These are phyloP conservation scores for Nephrotoma guestfalica DNA, from an alignment of 2,888 invertebrate genomes.

Conservation along the genomic window DNA sequence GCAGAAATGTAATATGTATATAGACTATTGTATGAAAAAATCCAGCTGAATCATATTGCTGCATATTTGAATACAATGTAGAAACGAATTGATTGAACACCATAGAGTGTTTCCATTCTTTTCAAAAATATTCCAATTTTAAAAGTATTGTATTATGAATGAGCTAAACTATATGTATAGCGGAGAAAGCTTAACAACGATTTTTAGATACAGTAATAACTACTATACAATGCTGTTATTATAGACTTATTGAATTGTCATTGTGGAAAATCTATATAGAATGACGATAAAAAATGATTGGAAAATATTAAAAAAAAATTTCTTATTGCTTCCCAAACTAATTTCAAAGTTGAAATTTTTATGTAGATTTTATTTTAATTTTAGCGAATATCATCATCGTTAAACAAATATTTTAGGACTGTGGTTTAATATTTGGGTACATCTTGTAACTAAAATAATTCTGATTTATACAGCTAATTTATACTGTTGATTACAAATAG, in stretches of 20 bases:
- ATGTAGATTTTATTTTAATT: not conserved
- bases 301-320: not conserved
- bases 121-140: too few species aligned
- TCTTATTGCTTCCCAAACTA: not conserved
- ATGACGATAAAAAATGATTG: not conserved
- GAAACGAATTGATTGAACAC: too few species aligned
- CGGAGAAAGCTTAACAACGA: not conserved
- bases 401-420: too few species aligned
- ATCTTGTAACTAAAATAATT: too few species aligned
- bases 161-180: too few species aligned
- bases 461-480: too few species aligned
- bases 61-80: not conserved
- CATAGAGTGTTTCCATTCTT: too few species aligned
- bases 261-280: not conserved
- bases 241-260: not conserved
- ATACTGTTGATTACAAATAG: too few species aligned
- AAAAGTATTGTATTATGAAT: not conserved
- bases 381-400: not conserved
- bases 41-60: not conserved
- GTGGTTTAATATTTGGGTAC: too few species aligned
- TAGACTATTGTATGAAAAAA: not conserved
- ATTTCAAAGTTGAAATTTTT: not conserved
- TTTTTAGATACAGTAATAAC: not conserved
- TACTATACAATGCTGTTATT: not conserved
- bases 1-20: not conserved